Base-by-base conservation (phyloP, 2,888 invertebrate species). In the Ethmia dodecea region DNA sequence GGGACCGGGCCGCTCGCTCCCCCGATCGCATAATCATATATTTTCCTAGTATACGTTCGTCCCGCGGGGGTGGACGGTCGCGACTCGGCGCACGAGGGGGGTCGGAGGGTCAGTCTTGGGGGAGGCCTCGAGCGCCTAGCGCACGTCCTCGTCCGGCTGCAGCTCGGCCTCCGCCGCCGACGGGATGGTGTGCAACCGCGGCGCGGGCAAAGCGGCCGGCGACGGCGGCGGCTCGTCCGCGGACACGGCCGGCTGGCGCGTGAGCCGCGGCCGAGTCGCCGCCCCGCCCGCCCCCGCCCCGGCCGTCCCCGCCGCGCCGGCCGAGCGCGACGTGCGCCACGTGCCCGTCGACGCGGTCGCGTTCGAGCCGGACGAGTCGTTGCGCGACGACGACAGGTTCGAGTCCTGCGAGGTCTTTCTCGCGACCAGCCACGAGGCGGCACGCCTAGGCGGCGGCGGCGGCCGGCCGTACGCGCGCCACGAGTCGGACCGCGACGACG, bases 341-440 rank as follows among this genome's bases (percentile, higher is more conserved):
- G 96, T 95, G 55, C 94, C 94, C 11, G 96, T 96, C 57, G 94
- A 94, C 14, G 95, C 95, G 1, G 95, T 95, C 11, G 95, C 95
- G 13, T 91, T 92, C 4, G 96, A 95, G 1, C 95, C 95, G 0
- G 95, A 95, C 9, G 96, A 96, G 74, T 97, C 96, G 76, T 96
- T 96, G 33, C 96, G 88, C 13, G 96, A 96, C 55, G 94, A 95
- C 29, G 95, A 95, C 47, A 96, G 80, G 75, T 95, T 96, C 3
- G 96, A 96, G 68, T 97, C 96, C 71, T 96, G 96, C 8, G 95
- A 95, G 0, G 96, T 94, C 78, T 96, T 96, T 33, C 96, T 88
- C n/a, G 95, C 94, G 14, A 96, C 93, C 41, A 95, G 84, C 96
- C 96, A 96, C 1, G 95, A 94, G 0, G 95, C 93, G 30, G 95